Evolutionary conservation across 2,113 vertebrate species (phyloP).

Genomic region (Semnopithecus entellus): DNA sequence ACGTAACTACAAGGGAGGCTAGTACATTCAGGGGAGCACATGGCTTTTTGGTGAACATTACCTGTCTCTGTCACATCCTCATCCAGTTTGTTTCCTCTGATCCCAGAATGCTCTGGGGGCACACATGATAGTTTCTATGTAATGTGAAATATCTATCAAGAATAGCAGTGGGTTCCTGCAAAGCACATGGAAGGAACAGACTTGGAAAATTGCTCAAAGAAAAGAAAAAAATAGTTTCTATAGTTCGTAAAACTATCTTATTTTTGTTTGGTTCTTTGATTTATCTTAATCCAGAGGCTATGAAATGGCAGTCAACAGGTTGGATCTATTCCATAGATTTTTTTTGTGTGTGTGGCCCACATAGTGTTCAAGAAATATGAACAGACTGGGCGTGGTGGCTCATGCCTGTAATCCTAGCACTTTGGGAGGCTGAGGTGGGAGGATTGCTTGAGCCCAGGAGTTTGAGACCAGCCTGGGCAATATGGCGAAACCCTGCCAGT

Average conservation of each 20-base stretch:
- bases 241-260: background rate
- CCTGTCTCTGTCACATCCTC: background rate
- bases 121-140: background rate
- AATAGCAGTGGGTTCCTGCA: background rate
- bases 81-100: background rate
- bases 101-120: background rate
- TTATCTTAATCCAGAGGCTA: conserved; percentile 4
- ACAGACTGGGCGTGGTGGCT: background rate
- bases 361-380: background rate
- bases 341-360: background rate
- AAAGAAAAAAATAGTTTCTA: background rate
- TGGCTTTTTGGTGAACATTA: background rate
- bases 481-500: no score
- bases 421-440: no score
- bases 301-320: background rate
- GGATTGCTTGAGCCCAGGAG: no score
- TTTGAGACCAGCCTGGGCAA: no score
- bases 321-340: background rate
- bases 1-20: background rate
- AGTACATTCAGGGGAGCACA: background rate
- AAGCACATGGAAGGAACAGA: background rate
- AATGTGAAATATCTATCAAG: background rate
- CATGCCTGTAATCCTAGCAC: no score
- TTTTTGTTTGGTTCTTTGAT: conserved; percentile 34
- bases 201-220: background rate